Conservation (phyloP, 2,888 invertebrate genomes). For the Drosophila picticornis region DNA sequence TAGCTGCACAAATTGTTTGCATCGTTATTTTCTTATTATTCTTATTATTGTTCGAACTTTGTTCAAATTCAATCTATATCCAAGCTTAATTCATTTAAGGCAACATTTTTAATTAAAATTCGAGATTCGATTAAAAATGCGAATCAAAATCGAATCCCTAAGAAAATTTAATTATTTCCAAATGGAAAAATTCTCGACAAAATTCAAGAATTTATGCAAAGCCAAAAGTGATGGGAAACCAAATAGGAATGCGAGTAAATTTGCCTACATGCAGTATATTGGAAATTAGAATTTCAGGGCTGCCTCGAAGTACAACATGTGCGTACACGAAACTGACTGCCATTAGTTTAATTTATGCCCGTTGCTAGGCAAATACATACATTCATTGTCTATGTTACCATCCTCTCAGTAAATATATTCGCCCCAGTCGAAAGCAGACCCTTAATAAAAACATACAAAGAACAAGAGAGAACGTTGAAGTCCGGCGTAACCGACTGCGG, state of each 20-base stretch:
- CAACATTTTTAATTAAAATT: not conserved
- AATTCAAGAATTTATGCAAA: not conserved
- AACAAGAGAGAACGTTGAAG: not conserved
- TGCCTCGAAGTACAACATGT: slow-evolving; percentile 11
- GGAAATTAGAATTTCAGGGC: not conserved
- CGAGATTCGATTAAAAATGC: not conserved
- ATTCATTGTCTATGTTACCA: slow-evolving; percentile 23
- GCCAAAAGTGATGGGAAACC: not conserved
- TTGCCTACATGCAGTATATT: not conserved
- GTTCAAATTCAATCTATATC: not conserved
- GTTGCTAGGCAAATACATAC: slow-evolving; percentile 56
- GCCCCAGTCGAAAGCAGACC: slow-evolving; percentile 1
- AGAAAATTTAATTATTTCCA: slow-evolving; percentile 1
- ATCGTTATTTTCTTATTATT: not conserved
- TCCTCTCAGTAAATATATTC: slow-evolving; percentile 62
- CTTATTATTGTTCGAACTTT: not conserved
- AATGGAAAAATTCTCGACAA: not conserved
- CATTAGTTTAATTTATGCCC: slow-evolving; percentile 53
- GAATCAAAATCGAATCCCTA: not conserved
- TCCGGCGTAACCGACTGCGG: not conserved
- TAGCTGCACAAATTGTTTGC: not conserved
- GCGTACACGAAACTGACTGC: slow-evolving; percentile 12
- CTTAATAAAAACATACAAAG: not conserved
- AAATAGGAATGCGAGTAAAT: not conserved
- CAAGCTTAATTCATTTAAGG: not conserved